Evolutionary conservation across 2,888 invertebrate species (phyloP), one percentile per base, ranked within the genome.

Genomic region (Charanyca ferruginea): DNA sequence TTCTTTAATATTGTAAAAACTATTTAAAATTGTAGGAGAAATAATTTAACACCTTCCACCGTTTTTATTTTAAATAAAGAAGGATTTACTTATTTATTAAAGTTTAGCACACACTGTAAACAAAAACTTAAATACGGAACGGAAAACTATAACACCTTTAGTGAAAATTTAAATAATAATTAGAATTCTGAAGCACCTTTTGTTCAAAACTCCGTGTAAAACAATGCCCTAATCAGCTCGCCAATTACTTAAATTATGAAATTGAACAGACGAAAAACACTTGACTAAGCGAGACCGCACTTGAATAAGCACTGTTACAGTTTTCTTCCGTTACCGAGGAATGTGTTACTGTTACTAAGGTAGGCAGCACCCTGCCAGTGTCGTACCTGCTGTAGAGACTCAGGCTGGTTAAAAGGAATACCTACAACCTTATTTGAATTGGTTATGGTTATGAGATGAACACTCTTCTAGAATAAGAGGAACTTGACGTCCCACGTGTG

Each of bases 181-280:
- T 48, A 57, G 57, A 57, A 61, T 61, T 58, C 47, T 67, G 41
- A 41, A 68, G 68, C 51, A 47, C 64, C 64, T 54, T 61, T 75
- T 74, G 73, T 73, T 35, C 44, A n/a, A 5, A 44, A 48, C 48
- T 47, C 70, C 44, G 55, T 18, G 22, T 38, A 25, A 28, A 72
- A 74, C 61, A 65, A 66, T 61, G 47, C 58, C 54, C 38, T 38
- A 59, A 78, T 66, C 62, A 78, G 42, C 49, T 44, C 59, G 28
- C 55, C 77, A 77, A 71, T 75, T 77, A 73, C 73, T 77, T 57
- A 77, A 77, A 77, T 70, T 73, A 71, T 77, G 62, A 72, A 78
- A 77, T 76, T 73, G 66, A 63, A 66, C 67, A 54, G 45, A 61
- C 35, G 67, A 73, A 78, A 49, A 71, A 66, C 65, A 64, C 66